Conservation (phyloP, 2,888 invertebrate species). For the Euphydryas editha region DNA sequence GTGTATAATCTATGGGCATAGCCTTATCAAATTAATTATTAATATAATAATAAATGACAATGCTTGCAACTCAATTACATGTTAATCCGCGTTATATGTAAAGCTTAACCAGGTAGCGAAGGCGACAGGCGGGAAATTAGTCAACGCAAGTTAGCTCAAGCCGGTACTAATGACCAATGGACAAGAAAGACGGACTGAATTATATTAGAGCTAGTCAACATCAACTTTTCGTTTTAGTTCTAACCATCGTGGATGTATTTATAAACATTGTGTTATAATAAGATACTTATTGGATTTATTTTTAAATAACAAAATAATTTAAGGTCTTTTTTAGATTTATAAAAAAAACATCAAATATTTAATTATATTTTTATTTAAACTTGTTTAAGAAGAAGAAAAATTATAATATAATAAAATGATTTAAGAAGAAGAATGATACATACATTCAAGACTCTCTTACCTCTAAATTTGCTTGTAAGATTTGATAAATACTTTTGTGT, state of each 20-base stretch:
- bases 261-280: neutral
- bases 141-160: slow-evolving; percentile 22
- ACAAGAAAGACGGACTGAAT: slow-evolving; percentile 13
- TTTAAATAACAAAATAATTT: too few species aligned
- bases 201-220: slow-evolving; percentile 9
- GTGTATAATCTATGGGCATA: too few species aligned
- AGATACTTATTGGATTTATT: too few species aligned
- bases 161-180: slow-evolving; percentile 29
- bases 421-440: too few species aligned
- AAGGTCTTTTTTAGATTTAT: too few species aligned
- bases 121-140: slow-evolving; percentile 27
- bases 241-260: neutral
- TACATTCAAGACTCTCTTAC: too few species aligned
- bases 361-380: too few species aligned
- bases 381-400: too few species aligned
- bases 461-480: too few species aligned
- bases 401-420: too few species aligned
- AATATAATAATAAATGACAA: slow-evolving; percentile 25
- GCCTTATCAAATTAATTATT: slow-evolving; percentile 4
- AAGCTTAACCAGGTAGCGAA: slow-evolving; percentile 30
- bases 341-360: too few species aligned
- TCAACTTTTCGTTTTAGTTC: neutral
- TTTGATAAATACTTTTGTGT: too few species aligned
- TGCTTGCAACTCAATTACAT: slow-evolving; percentile 19
- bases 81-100: slow-evolving; percentile 32